Evolutionary conservation across 1,140 invertebrate genomes (phyloP).

Genomic region (Diuraphis noxia): DNA sequence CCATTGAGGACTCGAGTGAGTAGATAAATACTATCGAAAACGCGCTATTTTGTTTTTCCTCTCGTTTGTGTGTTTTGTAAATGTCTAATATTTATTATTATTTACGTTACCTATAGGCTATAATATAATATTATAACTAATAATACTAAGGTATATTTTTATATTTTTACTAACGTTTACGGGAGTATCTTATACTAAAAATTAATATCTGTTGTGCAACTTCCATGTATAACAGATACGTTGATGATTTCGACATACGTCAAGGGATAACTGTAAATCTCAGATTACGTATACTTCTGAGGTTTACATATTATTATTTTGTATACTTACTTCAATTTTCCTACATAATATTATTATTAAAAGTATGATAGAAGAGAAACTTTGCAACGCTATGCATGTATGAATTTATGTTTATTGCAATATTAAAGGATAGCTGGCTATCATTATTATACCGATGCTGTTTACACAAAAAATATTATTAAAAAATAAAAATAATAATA

Average conservation of each 20-base stretch:
- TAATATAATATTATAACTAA: too few species aligned
- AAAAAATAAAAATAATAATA: neutral
- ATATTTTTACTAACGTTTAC: neutral
- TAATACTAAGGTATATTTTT: neutral
- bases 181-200: neutral
- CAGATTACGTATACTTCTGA: neutral
- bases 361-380: neutral
- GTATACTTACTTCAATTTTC: neutral
- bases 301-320: conserved; percentile 17
- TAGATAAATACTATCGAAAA: neutral
- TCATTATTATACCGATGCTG: neutral
- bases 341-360: neutral
- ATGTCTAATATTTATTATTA: too few species aligned
- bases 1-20: neutral
- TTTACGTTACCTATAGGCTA: too few species aligned
- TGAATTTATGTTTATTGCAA: neutral
- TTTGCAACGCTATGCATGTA: neutral
- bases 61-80: too few species aligned
- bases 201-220: neutral
- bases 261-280: neutral
- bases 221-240: neutral
- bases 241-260: conserved; percentile 19
- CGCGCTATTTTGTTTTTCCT: neutral
- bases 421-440: neutral
- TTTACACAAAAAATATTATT: neutral